Evolutionary conservation across 1,140 invertebrate genomes (phyloP).

Genomic region (Achroia grisella): DNA sequence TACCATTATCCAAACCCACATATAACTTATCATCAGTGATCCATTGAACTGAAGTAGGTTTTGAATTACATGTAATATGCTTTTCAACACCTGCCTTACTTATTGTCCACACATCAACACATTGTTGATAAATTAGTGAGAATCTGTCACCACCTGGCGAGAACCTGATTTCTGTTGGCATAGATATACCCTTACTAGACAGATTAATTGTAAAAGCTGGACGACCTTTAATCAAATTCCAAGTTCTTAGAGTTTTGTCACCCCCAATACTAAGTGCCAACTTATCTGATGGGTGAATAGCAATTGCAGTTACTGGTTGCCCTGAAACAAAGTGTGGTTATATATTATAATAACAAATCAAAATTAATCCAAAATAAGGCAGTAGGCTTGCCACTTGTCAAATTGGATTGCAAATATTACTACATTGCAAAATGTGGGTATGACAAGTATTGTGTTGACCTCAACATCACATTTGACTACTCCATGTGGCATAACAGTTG

Average conservation of each 20-base stretch:
- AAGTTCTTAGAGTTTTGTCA: slow-evolving; percentile 89
- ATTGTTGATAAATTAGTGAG: slow-evolving; percentile 79
- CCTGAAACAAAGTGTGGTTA: slow-evolving; percentile 49
- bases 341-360: neutral
- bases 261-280: slow-evolving; percentile 89
- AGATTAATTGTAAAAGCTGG: slow-evolving; percentile 92
- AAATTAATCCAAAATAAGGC: neutral
- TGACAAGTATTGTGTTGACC: too few relatives aligned
- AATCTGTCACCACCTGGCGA: slow-evolving; percentile 82
- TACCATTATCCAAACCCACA: slow-evolving; percentile 82
- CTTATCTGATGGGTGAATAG: slow-evolving; percentile 92
- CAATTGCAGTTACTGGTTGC: slow-evolving; percentile 78
- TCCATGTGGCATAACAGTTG: too few relatives aligned
- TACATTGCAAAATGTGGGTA: too few relatives aligned
- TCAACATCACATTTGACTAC: too few relatives aligned
- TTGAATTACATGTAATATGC: slow-evolving; percentile 75
- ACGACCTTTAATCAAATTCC: slow-evolving; percentile 95
- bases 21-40: slow-evolving; percentile 76
- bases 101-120: slow-evolving; percentile 85
- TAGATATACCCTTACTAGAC: slow-evolving; percentile 75
- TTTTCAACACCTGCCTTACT: slow-evolving; percentile 79
- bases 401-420: neutral
- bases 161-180: slow-evolving; percentile 76
- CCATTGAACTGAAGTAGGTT: slow-evolving; percentile 79
- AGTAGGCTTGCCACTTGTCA: too few relatives aligned